Evolutionary conservation across 2,888 invertebrate genomes (phyloP), one percentile per base, ranked within the genome.

Genomic region (Drosophila antonietae): DNA sequence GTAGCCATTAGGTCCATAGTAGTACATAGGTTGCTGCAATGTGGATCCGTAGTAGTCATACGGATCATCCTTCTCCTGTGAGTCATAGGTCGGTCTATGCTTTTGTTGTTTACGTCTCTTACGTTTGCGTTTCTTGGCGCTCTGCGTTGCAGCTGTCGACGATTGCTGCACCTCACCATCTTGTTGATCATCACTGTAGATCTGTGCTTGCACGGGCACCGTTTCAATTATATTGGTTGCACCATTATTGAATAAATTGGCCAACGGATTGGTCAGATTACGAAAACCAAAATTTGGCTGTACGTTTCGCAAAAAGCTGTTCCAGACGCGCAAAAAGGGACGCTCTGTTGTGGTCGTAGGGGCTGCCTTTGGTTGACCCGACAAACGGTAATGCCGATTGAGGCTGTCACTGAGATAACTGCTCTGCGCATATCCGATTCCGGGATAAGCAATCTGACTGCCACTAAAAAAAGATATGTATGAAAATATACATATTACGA

Each of bases 191-290:
- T 60, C 65, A 4, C 52, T 64, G 37, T 68, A 63, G 1, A 53
- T 9, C 23, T 52, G 35, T 1, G 53, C 12, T n/a, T 73, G 62
- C 1, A 71, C 37, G 0, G 89, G 81, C 3, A 86, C 73, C 0
- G 89, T 73, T 68, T 91, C 89, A 14, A 90, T 78, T 12, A 88
- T 71, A 61, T 89, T 81, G 1, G 83, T 66, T 9, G 67, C 76
- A 46, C 86, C 89, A 33, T 81, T 78, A 37, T 78, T 90, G 18
- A 91, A 90, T 2, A 91, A 61, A 68, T 87, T 90, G 0, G 78
- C 78, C 43, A 91, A 60, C 0, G 91, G 88, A 77, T 82, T 91
- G 9, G 89, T 90, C 46, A 90, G 57, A 76, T 91, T 91, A 1
- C 80, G 76, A 1, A 90, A 58, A 15, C 78, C 79, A 12, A 89